phyloP scores from a whole-genome alignment of 2,113 vertebrate species.

The Microtus montanus region DNA sequence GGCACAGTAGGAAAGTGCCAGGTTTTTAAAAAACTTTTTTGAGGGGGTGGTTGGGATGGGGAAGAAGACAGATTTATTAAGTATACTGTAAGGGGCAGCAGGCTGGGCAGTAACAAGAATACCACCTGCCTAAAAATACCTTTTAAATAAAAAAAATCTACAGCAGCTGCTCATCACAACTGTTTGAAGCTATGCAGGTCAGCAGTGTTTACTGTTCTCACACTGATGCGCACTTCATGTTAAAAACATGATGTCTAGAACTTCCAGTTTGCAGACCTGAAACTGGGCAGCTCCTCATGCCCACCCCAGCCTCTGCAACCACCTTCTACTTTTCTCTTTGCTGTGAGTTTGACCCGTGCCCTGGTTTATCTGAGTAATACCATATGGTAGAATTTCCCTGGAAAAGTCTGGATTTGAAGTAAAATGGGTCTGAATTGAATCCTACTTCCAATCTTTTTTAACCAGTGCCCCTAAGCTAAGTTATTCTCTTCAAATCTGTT shows the following conservation, averaged over 20 bases:
- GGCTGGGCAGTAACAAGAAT: neutral
- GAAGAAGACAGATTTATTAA: neutral
- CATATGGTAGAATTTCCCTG: constrained; percentile 34
- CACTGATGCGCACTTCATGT: constrained; percentile 15
- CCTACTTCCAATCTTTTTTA: constrained; percentile 15
- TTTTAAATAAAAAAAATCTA: neutral
- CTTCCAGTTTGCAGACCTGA: constrained; percentile 27
- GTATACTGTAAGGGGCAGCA: neutral
- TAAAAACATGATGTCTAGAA: too few relatives aligned
- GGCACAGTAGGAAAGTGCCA: neutral
- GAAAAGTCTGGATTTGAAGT: constrained; percentile 29
- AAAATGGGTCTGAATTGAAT: constrained; percentile 23
- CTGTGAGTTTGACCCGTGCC: constrained; percentile 9
- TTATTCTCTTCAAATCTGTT: constrained; percentile 23
- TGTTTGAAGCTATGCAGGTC: neutral
- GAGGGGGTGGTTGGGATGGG: neutral
- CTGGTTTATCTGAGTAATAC: neutral
- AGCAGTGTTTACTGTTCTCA: neutral
- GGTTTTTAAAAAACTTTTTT: neutral
- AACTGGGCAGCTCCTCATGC: neutral
- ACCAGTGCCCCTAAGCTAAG: neutral
- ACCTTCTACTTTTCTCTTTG: constrained; percentile 43
- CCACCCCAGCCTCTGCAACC: neutral
- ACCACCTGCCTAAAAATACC: neutral
- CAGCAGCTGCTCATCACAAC: neutral